Conservation (phyloP, 64 coral and sea anemone species). For the Montipora sp. region DNA sequence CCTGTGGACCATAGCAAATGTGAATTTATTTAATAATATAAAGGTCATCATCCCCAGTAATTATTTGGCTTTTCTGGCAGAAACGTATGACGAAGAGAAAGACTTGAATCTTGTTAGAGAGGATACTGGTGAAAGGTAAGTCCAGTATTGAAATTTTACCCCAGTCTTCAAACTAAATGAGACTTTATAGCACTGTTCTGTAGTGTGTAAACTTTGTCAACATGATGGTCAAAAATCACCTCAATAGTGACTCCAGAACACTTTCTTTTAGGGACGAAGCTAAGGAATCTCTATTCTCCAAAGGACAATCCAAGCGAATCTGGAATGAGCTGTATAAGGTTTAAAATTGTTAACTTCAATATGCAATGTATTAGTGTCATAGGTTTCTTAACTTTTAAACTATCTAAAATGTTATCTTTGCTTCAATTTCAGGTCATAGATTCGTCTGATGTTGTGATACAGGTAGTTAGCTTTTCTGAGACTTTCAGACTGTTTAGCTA, state of each 20-base stretch:
- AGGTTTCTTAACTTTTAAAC: background rate
- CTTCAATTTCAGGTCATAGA: constrained; percentile 82
- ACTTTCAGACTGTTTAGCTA: no score
- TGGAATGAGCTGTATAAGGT: constrained; percentile 99
- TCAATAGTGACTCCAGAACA: no score
- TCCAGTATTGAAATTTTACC: no score
- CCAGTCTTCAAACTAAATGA: no score
- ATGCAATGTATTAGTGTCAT: no score
- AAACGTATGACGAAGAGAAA: constrained; percentile 88
- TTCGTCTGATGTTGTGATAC: constrained; percentile 96
- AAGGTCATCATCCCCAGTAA: no score
- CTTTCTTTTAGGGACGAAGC: constrained; percentile 62
- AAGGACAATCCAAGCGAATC: constrained; percentile 98
- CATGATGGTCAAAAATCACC: no score
- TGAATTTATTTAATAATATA: no score
- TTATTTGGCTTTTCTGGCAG: constrained; percentile 24
- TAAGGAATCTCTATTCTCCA: constrained; percentile 81
- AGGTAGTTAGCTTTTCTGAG: constrained; percentile 44
- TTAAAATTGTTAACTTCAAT: background rate
- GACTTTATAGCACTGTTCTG: no score
- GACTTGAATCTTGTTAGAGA: constrained; percentile 85
- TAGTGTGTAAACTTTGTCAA: no score
- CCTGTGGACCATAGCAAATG: no score
- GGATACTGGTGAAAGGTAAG: constrained; percentile 82
- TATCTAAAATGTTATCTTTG: background rate